phyloP scores from a whole-genome alignment of 2,797 vertebrate species.

The Streptopelia turtur region DNA sequence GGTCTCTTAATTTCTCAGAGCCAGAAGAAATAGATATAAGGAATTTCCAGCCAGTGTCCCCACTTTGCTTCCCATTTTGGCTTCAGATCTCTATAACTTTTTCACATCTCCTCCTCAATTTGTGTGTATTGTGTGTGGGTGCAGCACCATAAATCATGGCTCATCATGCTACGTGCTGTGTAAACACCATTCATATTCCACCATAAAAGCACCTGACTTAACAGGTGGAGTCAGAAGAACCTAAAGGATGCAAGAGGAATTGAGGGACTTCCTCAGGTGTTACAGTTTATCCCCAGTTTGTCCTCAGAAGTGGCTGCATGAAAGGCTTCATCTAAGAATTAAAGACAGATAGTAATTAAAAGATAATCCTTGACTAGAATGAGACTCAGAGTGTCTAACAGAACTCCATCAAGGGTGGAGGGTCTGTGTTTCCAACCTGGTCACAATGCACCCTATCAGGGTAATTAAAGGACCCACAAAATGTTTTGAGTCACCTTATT shows the following conservation, averaged over 20 bases:
- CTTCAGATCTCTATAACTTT: neutral
- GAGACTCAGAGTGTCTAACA: neutral
- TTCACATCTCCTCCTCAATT: neutral
- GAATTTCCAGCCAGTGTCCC: neutral
- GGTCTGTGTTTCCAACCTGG: neutral
- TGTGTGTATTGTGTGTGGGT: neutral
- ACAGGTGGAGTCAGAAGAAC: neutral
- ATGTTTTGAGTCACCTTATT: neutral
- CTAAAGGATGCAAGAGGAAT: neutral
- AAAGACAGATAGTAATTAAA: neutral
- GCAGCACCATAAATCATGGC: neutral
- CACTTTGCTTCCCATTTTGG: neutral
- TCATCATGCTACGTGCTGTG: neutral
- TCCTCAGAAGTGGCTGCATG: neutral
- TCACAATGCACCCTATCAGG: neutral
- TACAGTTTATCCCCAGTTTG: neutral
- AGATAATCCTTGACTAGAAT: neutral
- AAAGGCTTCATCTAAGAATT: neutral
- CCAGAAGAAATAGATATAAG: neutral
- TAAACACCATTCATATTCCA: neutral
- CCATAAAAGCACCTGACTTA: neutral
- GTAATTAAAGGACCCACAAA: neutral
- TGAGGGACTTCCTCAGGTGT: neutral
- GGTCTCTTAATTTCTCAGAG: neutral
- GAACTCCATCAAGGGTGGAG: neutral